Evolutionary conservation across 2,888 invertebrate genomes (phyloP), one percentile per base, ranked within the genome.

Genomic region (Brachylomia viminalis): DNA sequence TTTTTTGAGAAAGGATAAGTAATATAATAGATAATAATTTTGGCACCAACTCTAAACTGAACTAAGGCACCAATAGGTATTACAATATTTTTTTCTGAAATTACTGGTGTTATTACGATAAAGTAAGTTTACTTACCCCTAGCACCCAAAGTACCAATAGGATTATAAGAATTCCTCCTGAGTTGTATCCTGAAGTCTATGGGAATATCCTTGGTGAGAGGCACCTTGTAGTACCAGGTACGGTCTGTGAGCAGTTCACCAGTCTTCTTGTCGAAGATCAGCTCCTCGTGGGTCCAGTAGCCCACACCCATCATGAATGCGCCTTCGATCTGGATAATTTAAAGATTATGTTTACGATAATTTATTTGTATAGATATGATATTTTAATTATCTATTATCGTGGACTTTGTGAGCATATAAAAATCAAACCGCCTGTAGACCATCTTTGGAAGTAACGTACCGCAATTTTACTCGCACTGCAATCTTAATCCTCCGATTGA

Each of bases 161-260:
- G 98, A 17, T 96, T 98, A 27, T 97, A 95, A 49, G 97, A 97
- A 87, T 98, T 97, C 79, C 97, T 97, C 56, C 97, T 94, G 72
- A 98, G 96, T 70, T 97, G 97, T 3, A 98, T 95, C 77, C 98
- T 97, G 85, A 98, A 98, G 92, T 98, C 98, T 13, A 97, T 96
- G 0, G 98, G 98, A 84, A 98, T 98, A 87, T 98, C 98, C 88
- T 97, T 98, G 0, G 97, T 97, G 3, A 98, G 97, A 0, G 98
- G 98, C 0, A 97, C 97, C 88, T 98, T 97, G 90, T 98, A 98
- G 84, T 97, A 97, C 98, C 98, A 98, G 13, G 98, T 98, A 65
- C 98, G 97, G 88, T 98, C 97, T 0, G 98, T 98, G 10, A 98
- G 95, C 8, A 98, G 91, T 88, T 97, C 97, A 0, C 98, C 98